Base-by-base conservation (phyloP, 1,140 invertebrate genomes). In the Diorhabda sublineata region DNA sequence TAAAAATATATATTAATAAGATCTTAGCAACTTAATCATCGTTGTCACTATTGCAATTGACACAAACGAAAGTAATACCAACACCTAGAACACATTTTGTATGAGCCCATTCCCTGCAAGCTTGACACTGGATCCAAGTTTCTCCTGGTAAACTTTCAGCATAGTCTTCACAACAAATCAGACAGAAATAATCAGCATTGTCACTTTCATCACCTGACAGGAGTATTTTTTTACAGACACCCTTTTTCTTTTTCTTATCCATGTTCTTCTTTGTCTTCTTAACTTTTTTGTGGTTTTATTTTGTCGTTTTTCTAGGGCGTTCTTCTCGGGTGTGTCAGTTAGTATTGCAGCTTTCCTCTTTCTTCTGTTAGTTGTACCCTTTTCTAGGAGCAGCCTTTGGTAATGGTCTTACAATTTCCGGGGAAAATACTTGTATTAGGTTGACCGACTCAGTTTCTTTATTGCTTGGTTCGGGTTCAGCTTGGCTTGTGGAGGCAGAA, bases 281-380 rank as follows among this genome's bases (percentile, higher is more conserved):
- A 70, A 69, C 62, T 70, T 73, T 76, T 75, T 69, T 62, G 42
- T 67, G 5, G 65, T 70, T 71, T 69, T 72, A 61, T 68, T 67
- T 74, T 73, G 52, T 59, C 60, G 3, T 58, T 61, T 26, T 11
- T 67, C 44, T 61, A 67, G 42, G 45, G 59, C 2, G 9, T 58
- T 44, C 69, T 74, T 75, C 56, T 75, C 75, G 11, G 75, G 71
- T 57, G 71, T 76, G 62, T 75, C 75, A 42, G 75, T 78, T 58
- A 74, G 75, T 11, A 77, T 78, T 8, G 74, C 71, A 60, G 76
- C 76, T 45, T 77, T 77, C 41, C 69, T 76, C 3, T 26, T 75
- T 74, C 73, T 73, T 26, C 52, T 60, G 61, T 59, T 47, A 69
- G 64, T 75, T 52, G 26, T 71, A 45, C 2, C 64, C n/a, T n/a